Evolutionary conservation across 2,113 vertebrate genomes (phyloP).

Genomic region (Fulmarus glacialis): DNA sequence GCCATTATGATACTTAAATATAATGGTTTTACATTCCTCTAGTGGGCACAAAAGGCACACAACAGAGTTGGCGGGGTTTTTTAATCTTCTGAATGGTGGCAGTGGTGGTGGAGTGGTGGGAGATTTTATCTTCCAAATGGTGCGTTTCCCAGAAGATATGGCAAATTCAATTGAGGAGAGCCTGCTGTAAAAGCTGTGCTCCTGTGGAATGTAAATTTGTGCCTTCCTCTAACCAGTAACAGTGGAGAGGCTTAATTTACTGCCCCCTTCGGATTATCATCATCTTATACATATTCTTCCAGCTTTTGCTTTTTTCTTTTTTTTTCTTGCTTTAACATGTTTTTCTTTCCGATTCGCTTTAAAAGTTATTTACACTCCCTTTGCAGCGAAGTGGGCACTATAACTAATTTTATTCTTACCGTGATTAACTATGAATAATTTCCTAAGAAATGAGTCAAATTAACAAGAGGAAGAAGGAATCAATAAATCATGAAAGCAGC

Average conservation of each 20-base stretch:
- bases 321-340: neutral
- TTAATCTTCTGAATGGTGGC: conserved; percentile 70
- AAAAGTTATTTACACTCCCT: conserved; percentile 79
- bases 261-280: conserved; percentile 1
- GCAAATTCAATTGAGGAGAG: conserved; percentile 61
- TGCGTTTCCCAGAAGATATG: conserved; percentile 69
- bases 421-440: conserved; percentile 81
- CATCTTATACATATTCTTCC: conserved; percentile 62
- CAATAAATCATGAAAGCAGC: conserved; percentile 78
- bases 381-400: conserved; percentile 76
- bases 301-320: neutral
- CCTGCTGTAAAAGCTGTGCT: conserved; percentile 45
- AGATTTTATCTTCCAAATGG: conserved; percentile 73
- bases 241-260: conserved; percentile 71
- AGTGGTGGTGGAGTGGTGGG: conserved; percentile 55
- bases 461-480: conserved; percentile 77
- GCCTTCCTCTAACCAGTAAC: conserved; percentile 50
- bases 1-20: conserved; percentile 84
- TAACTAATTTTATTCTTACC: conserved; percentile 79
- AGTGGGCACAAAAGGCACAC: conserved; percentile 74
- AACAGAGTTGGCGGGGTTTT: conserved; percentile 69
- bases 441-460: conserved; percentile 81
- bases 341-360: conserved; percentile 60
- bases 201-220: conserved; percentile 64
- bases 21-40: conserved; percentile 84